Evolutionary conservation across 2,888 invertebrate species (phyloP).

Genomic region (Oxycera nigricornis): DNA sequence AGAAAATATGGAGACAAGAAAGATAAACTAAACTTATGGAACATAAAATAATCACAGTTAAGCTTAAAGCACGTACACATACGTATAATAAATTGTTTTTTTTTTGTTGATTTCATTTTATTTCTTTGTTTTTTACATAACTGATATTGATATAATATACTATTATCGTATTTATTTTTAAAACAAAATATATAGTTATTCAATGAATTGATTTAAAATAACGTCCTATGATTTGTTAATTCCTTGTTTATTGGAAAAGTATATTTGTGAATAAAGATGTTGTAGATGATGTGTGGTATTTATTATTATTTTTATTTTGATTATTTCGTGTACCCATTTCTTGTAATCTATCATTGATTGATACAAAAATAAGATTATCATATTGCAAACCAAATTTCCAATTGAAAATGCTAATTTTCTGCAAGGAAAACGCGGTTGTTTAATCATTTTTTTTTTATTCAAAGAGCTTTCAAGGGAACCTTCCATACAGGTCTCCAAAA

Average conservation of each 20-base stretch:
- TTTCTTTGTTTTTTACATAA: conserved; percentile 23
- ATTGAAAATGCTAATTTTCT: no score
- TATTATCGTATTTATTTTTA: conserved; percentile 30
- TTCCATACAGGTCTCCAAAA: no score
- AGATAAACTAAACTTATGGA: conserved; percentile 14
- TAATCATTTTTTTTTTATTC: no score
- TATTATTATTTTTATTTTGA: not conserved
- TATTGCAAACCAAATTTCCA: no score
- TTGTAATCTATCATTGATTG: no score
- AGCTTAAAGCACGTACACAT: conserved; percentile 32
- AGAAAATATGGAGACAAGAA: not conserved
- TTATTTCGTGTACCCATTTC: no score
- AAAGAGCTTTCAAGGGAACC: no score
- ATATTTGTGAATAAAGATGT: conserved; percentile 33
- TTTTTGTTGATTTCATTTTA: conserved; percentile 11
- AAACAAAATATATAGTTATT: not conserved
- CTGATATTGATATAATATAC: not conserved
- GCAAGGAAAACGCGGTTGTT: no score
- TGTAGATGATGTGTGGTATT: conserved; percentile 28
- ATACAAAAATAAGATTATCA: no score
- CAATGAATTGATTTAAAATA: conserved; percentile 17
- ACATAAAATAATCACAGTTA: conserved; percentile 20
- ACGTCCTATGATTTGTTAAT: conserved; percentile 25
- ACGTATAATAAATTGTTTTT: conserved; percentile 16
- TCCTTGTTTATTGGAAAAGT: conserved; percentile 21